phyloP scores from a whole-genome alignment of 2,113 vertebrate species.

The Polyodon spathula region DNA sequence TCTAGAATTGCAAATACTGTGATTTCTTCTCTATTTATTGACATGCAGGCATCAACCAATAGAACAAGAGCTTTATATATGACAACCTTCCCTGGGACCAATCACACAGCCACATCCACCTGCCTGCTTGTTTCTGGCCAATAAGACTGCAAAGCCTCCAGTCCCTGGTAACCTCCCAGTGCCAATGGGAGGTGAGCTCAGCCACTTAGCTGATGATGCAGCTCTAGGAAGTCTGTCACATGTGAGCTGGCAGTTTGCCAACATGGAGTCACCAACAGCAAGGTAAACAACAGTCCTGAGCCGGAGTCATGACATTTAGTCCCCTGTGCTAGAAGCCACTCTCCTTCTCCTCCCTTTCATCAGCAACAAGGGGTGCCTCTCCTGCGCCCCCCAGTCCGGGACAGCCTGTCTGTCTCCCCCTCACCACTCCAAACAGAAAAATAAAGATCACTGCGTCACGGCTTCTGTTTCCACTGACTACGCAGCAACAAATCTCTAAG shows the following conservation, averaged over 20 bases:
- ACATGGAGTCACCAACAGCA: conserved; percentile 81
- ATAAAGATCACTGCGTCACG: conserved; percentile 78
- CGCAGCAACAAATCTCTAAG: conserved; percentile 61
- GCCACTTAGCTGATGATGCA: conserved; percentile 74
- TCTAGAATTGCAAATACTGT: conserved; percentile 23
- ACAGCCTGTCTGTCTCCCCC: conserved; percentile 14
- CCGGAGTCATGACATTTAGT: conserved; percentile 81
- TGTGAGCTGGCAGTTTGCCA: conserved; percentile 83
- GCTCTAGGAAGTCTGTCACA: conserved; percentile 85
- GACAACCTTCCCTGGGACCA: conserved; percentile 53
- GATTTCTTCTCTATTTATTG: background rate
- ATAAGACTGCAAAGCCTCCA: conserved; percentile 46
- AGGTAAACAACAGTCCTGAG: conserved; percentile 90
- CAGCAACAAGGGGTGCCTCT: too few relatives aligned
- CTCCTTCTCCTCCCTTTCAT: too few relatives aligned
- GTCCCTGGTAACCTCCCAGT: conserved; percentile 53
- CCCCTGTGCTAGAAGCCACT: too few relatives aligned
- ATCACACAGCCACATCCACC: conserved; percentile 61
- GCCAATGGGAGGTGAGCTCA: conserved; percentile 67
- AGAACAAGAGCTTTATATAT: conserved; percentile 51
- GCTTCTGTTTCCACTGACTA: conserved; percentile 64
- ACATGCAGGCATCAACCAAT: conserved; percentile 22
- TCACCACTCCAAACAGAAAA: conserved; percentile 28
- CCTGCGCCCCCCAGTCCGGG: too few relatives aligned
- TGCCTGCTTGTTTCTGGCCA: conserved; percentile 58